Base-by-base conservation (phyloP, 2,113 vertebrate species). In the Cebus imitator region DNA sequence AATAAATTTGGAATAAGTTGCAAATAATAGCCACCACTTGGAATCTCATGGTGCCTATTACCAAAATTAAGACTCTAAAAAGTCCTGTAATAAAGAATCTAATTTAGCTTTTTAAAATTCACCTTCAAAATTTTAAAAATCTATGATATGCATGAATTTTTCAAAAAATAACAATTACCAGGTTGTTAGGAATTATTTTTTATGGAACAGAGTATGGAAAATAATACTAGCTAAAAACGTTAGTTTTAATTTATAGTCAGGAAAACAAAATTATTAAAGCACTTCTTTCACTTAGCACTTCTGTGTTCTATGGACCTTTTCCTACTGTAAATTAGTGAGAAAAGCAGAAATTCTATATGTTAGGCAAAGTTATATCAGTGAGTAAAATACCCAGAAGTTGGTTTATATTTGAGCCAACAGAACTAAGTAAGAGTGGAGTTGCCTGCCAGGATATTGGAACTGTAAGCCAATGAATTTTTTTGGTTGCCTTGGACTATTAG, bases 211-310 rank as follows among this genome's bases (percentile, higher is more conserved):
- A 76, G 23, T 57, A 12, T 75, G 48, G 32, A 75, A 97, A 90
- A 84, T 43, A 27, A 32, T 93, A 40, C 48, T 52, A 11, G 80
- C 72, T 90, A 66, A 87, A 96, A 84, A 57, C 30, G n/a, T 75
- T 52, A 52, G 35, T 70, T 88, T 92, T 75, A 37, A 23, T 76
- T 89, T 50, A 70, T 80, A 3, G 37, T 80, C 35, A 48, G 32
- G 48, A 43, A 90, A 80, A 23, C 61, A 80, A 23, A 58, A 93
- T 94, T 73, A 68, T 91, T 94, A 90, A 84, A 57, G 23, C 16
- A 30, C 3, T 92, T 45, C 66, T 95, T 97, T 97, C 18, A 87
- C 48, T 93, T 58, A 88, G 37, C 80, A 93, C 7, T 58, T 93
- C 27, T 52, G 9, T 90, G 3, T 90, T 6, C 8, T 85, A 7